Percentiles rank a stretch among this genome's conserved stretches.
Evolutionary conservation across 2,113 vertebrate species (phyloP).

Genomic region (Benitochromis conjunctus): DNA sequence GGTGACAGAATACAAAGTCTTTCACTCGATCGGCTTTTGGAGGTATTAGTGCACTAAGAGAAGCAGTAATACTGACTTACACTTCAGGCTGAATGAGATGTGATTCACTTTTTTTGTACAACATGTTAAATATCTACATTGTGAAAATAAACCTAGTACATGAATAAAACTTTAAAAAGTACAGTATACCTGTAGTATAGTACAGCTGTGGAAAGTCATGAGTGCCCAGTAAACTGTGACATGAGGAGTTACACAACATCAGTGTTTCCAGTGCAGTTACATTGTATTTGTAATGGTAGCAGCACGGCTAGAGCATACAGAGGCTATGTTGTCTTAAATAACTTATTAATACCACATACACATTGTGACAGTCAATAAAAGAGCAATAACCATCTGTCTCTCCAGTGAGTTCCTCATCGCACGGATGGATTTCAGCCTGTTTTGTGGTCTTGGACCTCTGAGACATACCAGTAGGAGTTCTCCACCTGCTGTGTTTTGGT

Average conservation of each 20-base stretch:
- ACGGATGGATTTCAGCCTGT: too few species aligned
- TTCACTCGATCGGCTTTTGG: background rate
- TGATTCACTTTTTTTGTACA: background rate
- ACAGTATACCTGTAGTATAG: background rate
- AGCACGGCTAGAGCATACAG: background rate
- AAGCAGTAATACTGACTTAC: background rate
- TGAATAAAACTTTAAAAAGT: background rate
- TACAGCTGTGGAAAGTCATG: background rate
- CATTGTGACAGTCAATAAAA: background rate
- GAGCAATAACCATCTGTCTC: background rate
- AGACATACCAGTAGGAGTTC: too few species aligned
- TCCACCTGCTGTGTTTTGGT: background rate
- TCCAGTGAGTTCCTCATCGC: too few species aligned
- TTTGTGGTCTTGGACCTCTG: too few species aligned
- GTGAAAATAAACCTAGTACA: background rate
- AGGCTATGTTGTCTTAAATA: background rate
- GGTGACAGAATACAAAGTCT: background rate
- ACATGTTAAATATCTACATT: background rate
- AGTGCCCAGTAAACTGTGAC: background rate
- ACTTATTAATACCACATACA: background rate
- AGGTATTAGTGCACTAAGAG: background rate
- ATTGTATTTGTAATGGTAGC: background rate
- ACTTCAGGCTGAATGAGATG: background rate
- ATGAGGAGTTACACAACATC: background rate
- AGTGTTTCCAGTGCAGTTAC: background rate